Evolutionary conservation across 30 jellyfish, hydroid and myxozoan species (phyloP).

Genomic region (Catostylus mosaicus): DNA sequence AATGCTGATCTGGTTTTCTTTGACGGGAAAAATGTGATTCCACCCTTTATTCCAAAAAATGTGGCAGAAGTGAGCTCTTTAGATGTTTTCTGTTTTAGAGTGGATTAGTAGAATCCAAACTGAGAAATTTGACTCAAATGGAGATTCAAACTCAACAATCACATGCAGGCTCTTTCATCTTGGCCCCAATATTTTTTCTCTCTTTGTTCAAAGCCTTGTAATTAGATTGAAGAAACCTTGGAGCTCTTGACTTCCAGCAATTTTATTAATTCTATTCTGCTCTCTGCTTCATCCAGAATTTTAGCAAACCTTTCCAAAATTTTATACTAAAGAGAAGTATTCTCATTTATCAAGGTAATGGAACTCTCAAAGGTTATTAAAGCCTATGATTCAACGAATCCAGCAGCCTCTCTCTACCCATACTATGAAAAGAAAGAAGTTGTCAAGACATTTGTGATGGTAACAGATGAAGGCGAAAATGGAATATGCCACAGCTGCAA

Average conservation of each 20-base stretch:
- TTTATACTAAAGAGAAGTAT: background rate
- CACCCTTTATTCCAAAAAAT: slow-evolving; percentile 59
- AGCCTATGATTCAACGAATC: slow-evolving; percentile 43
- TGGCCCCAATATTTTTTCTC: no score
- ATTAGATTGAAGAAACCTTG: no score
- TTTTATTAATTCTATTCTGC: no score
- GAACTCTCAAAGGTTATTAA: slow-evolving; percentile 25
- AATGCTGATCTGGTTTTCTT: slow-evolving; percentile 64
- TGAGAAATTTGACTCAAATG: no score
- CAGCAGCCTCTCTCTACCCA: slow-evolving; percentile 67
- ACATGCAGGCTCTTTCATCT: no score
- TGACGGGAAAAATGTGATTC: slow-evolving; percentile 20
- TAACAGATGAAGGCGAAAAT: slow-evolving; percentile 74
- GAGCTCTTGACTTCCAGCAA: no score
- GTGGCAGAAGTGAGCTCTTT: slow-evolving; percentile 52
- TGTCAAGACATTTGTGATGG: slow-evolving; percentile 66
- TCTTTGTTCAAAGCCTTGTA: no score
- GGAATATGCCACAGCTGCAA: slow-evolving; percentile 17
- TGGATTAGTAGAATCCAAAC: no score
- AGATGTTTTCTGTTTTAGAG: no score
- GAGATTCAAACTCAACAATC: no score
- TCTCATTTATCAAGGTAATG: slow-evolving; percentile 31
- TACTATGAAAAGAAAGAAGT: slow-evolving; percentile 50
- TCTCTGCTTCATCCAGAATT: no score
- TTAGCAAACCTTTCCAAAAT: background rate